Evolutionary conservation across 2,888 invertebrate species (phyloP).

Genomic region (Noctua fimbriata): DNA sequence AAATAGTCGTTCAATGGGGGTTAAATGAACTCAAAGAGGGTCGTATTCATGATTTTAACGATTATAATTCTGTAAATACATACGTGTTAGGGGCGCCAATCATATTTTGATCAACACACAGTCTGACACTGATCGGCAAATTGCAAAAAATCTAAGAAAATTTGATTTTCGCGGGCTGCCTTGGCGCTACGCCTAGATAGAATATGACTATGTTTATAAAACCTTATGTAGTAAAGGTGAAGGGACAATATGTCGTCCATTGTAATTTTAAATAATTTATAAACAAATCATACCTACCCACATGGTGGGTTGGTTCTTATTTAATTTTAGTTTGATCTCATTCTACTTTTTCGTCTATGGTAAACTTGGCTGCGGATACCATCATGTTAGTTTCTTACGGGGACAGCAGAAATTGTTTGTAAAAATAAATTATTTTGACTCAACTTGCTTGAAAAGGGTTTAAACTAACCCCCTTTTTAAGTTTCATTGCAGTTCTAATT

Average conservation of each 20-base stretch:
- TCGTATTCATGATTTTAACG: too few species aligned
- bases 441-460: conserved; percentile 44
- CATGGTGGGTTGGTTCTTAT: conserved; percentile 61
- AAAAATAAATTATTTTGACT: conserved; percentile 19
- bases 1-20: too few species aligned
- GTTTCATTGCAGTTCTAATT: conserved; percentile 38
- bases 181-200: background rate
- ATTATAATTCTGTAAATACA: too few species aligned
- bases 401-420: conserved; percentile 9
- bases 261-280: conserved; percentile 65
- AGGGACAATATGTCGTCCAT: conserved; percentile 46
- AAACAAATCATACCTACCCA: conserved; percentile 50
- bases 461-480: conserved; percentile 43
- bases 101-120: too few species aligned
- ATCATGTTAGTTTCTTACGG: conserved; percentile 40
- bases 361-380: conserved; percentile 49
- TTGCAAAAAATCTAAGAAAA: too few species aligned
- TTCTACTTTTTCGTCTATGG: conserved; percentile 57
- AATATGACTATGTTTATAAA: conserved; percentile 38
- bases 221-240: background rate
- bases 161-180: too few species aligned
- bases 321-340: conserved; percentile 66
- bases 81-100: too few species aligned
- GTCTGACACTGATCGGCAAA: too few species aligned
- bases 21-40: too few species aligned